Conservation (phyloP, 2,797 vertebrate genomes). For the Poliocrania exsul region DNA sequence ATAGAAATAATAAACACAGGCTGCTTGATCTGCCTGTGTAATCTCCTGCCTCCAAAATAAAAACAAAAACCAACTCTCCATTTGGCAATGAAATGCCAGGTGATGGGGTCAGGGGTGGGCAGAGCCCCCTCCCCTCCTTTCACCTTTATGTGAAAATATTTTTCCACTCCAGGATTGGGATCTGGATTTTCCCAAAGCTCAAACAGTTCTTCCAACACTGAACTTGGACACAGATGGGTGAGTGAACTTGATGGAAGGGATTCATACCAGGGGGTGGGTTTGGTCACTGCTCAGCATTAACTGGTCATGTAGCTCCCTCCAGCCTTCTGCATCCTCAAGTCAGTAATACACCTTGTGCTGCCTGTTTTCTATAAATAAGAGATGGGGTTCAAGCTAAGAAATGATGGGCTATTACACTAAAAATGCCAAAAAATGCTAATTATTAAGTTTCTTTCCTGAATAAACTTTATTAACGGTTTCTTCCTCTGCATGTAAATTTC, state of each 20-base stretch:
- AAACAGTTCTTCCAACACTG: background rate
- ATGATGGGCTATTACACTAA: background rate
- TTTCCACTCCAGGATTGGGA: background rate
- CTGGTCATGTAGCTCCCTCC: background rate
- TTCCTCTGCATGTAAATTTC: constrained; percentile 55
- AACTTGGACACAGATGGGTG: background rate
- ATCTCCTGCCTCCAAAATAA: background rate
- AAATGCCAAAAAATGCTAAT: constrained; percentile 38
- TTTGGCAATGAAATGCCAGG: background rate
- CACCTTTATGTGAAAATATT: background rate
- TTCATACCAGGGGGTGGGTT: fast-evolving
- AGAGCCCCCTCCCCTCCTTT: background rate
- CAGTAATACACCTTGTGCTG: background rate
- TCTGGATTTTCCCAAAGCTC: background rate
- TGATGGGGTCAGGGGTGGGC: background rate
- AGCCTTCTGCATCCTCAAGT: background rate
- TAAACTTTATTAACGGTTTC: constrained; percentile 67
- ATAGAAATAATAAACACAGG: background rate
- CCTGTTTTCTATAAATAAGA: background rate
- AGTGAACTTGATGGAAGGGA: background rate
- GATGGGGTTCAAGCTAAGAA: background rate
- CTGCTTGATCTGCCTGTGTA: background rate
- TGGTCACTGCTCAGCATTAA: background rate
- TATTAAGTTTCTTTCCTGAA: constrained; percentile 63
- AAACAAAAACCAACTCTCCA: fast-evolving